A percentile compares a stretch with the other conserved stretches of the same genome.
phyloP scores from a whole-genome alignment of 2,888 invertebrate species.

The Altica lythri region DNA sequence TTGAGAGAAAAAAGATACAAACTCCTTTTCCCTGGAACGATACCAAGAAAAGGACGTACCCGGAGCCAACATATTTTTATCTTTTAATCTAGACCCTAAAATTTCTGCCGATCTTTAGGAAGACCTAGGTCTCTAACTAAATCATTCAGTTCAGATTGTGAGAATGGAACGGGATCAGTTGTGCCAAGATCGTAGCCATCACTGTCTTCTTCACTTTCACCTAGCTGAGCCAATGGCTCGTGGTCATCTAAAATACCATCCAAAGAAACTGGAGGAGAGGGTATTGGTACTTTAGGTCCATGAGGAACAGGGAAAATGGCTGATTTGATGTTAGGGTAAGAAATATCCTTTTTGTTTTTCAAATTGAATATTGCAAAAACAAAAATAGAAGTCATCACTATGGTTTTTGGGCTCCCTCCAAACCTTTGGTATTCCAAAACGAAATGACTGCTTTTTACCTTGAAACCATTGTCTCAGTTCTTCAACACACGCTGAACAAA shows the following conservation, averaged over 20 bases:
- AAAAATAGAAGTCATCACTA: conserved; percentile 1
- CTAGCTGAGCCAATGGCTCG: neutral
- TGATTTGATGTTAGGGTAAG: conserved; percentile 6
- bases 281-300: conserved; percentile 10
- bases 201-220: conserved; percentile 1
- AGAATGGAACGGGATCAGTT: conserved; percentile 4
- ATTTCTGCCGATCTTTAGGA: conserved; percentile 7
- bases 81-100: conserved; percentile 10
- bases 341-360: conserved; percentile 14
- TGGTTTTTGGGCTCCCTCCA: conserved; percentile 12
- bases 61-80: conserved; percentile 6
- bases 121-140: conserved; percentile 11
- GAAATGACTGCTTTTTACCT: neutral
- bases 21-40: conserved; percentile 4
- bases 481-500: conserved; percentile 3
- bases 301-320: conserved; percentile 10
- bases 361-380: neutral
- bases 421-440: conserved; percentile 5
- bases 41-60: conserved; percentile 7
- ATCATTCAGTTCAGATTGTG: conserved; percentile 13
- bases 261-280: conserved; percentile 8
- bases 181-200: neutral
- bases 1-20: conserved; percentile 13
- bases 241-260: conserved; percentile 1
- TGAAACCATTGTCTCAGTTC: conserved; percentile 2